Conservation (phyloP, 2,797 vertebrate species). For the Hipposideros larvatus region DNA sequence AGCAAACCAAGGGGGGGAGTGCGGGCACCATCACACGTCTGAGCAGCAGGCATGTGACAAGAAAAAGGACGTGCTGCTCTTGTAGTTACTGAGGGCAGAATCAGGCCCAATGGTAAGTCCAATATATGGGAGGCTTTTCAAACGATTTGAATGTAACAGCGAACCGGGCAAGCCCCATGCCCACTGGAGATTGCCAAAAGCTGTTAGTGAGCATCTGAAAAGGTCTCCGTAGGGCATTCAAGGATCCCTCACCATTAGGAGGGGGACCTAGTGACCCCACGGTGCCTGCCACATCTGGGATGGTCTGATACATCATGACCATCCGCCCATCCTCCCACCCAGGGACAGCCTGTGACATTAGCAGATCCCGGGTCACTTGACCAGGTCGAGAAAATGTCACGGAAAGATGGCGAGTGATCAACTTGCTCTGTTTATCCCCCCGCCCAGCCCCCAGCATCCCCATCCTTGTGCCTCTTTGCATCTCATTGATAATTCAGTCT, state of each 20-base stretch:
- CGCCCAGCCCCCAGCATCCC: background rate
- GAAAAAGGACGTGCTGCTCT: too few species aligned
- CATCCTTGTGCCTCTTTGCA: background rate
- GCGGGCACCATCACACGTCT: accelerated
- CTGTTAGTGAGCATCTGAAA: background rate
- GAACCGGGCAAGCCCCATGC: background rate
- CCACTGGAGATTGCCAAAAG: background rate
- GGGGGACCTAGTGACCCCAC: accelerated
- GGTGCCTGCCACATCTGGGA: background rate
- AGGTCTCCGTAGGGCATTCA: background rate
- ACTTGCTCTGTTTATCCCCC: background rate
- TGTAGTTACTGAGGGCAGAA: accelerated
- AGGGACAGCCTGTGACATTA: background rate
- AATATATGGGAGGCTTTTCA: background rate
- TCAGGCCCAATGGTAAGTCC: background rate
- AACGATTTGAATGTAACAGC: background rate
- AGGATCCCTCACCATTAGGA: background rate
- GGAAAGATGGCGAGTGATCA: background rate
- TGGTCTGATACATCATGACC: accelerated
- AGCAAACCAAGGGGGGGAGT: background rate
- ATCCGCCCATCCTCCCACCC: accelerated
- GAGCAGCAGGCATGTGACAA: accelerated
- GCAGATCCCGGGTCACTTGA: background rate
- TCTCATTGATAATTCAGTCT: conserved; percentile 75
- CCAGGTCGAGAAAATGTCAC: background rate